Conservation (phyloP, 2,888 invertebrate genomes). For the Hydropsyche betteni region DNA sequence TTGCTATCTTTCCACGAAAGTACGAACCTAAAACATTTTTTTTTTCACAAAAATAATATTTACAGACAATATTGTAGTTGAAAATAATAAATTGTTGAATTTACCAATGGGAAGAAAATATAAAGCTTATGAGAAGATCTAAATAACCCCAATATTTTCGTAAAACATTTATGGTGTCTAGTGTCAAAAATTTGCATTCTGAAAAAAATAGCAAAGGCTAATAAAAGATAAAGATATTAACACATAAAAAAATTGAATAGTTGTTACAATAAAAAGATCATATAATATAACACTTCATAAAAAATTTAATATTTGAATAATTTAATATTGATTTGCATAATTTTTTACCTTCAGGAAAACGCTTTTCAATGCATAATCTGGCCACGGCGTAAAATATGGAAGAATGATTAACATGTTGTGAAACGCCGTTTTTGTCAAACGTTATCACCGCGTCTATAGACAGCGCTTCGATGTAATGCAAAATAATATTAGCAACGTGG, state of each 20-base stretch:
- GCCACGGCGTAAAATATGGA: slow-evolving; percentile 85
- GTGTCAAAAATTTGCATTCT: slow-evolving; percentile 84
- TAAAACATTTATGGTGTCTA: slow-evolving; percentile 85
- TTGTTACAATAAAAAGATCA: neutral
- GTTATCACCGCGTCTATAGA: slow-evolving; percentile 88
- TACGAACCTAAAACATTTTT: slow-evolving; percentile 68
- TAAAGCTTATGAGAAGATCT: slow-evolving; percentile 83
- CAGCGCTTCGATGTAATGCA: slow-evolving; percentile 75
- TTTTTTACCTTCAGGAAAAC: slow-evolving; percentile 74
- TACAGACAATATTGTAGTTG: slow-evolving; percentile 17
- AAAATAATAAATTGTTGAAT: slow-evolving; percentile 53
- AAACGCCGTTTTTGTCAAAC: slow-evolving; percentile 94
- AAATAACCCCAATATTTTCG: slow-evolving; percentile 87
- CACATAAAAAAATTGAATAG: too few species aligned
- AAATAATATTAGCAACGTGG: slow-evolving; percentile 70
- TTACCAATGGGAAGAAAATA: slow-evolving; percentile 81
- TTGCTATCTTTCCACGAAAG: slow-evolving; percentile 70
- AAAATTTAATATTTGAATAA: slow-evolving; percentile 36
- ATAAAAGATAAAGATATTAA: too few species aligned
- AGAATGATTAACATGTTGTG: slow-evolving; percentile 91
- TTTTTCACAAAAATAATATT: too few species aligned
- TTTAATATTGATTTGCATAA: slow-evolving; percentile 54
- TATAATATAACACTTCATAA: neutral
- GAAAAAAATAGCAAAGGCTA: slow-evolving; percentile 49
- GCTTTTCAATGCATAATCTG: slow-evolving; percentile 78